Evolutionary conservation across 2,113 vertebrate species (phyloP).

Genomic region (Thryonomys swinderianus): DNA sequence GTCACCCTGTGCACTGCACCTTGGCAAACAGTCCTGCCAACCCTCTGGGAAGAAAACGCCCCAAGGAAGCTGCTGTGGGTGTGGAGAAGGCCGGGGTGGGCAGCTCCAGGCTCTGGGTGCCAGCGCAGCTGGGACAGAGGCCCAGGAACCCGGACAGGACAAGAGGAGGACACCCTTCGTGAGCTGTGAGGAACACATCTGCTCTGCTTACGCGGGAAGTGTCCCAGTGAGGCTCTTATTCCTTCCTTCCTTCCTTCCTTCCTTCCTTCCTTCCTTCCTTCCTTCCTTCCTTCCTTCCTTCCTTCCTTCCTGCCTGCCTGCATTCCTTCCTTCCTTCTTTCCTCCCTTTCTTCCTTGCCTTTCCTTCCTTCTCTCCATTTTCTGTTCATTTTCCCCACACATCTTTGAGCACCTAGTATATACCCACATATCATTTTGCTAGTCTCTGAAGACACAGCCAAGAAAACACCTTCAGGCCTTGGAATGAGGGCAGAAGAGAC

Average conservation of each 20-base stretch:
- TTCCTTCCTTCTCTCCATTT: not conserved
- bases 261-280: not conserved
- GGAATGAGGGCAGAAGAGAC: too few relatives aligned
- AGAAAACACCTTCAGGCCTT: not conserved
- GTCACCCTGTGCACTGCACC: not conserved
- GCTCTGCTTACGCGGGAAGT: not conserved
- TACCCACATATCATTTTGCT: not conserved
- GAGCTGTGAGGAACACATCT: not conserved
- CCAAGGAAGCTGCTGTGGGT: not conserved
- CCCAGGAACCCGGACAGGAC: not conserved
- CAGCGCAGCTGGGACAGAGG: not conserved
- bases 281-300: not conserved
- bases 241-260: not conserved
- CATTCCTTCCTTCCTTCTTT: not conserved
- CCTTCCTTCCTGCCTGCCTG: not conserved
- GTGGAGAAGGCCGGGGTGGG: not conserved
- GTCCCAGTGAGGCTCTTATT: not conserved
- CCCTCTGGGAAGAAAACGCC: not conserved
- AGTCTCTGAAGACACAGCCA: not conserved
- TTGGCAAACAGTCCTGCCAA: not conserved
- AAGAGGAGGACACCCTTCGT: not conserved
- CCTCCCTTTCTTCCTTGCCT: not conserved
- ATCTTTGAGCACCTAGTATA: not conserved
- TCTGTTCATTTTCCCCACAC: not conserved
- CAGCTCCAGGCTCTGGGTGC: not conserved